These are phyloP conservation scores for Chydorus sphaericus DNA, from an alignment of 2,888 invertebrate genomes.

Conservation along the genomic window DNA sequence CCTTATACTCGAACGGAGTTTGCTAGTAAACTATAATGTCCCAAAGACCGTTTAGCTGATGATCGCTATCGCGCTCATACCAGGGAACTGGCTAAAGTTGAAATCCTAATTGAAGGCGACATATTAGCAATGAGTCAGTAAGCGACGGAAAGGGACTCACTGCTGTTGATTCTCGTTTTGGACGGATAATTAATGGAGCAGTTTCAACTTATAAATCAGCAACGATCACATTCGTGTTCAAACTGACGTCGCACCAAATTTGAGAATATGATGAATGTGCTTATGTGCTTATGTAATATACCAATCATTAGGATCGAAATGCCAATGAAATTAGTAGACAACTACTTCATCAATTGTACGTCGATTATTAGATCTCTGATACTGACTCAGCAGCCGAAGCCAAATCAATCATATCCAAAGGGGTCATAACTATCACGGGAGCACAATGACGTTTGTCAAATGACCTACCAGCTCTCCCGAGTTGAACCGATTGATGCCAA, in stretches of 20 bases:
- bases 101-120: background rate
- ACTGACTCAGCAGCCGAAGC: constrained; percentile 5
- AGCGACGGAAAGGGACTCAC: background rate
- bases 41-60: background rate
- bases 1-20: too few species aligned
- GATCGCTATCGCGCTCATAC: background rate
- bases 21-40: background rate
- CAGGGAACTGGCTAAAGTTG: background rate
- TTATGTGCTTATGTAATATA: background rate
- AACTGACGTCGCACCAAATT: too few species aligned
- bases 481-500: too few species aligned
- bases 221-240: too few species aligned
- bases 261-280: too few species aligned
- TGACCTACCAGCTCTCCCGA: background rate
- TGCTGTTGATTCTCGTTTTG: background rate
- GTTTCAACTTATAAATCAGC: too few species aligned
- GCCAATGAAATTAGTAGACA: background rate
- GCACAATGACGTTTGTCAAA: constrained; percentile 9
- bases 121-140: background rate
- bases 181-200: background rate
- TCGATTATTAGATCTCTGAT: constrained; percentile 12
- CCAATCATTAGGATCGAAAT: too few species aligned
- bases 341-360: constrained; percentile 9
- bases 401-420: background rate
- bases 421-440: background rate